Conservation (phyloP, 1,140 invertebrate genomes). For the Drosophila busckii region DNA sequence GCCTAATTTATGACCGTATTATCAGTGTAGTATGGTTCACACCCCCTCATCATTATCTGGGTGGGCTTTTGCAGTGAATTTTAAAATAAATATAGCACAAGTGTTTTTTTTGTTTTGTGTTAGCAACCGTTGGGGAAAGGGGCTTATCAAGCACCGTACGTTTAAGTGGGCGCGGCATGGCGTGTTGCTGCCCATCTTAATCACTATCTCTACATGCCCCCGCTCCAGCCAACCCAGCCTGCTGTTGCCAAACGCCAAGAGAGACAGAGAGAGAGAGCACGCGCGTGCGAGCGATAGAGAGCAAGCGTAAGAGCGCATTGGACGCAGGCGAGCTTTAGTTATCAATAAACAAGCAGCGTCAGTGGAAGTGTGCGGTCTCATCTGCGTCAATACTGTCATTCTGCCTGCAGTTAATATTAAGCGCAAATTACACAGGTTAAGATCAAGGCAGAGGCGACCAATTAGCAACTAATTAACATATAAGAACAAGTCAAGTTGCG, state of each 20-base stretch:
- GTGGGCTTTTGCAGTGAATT: slow-evolving; percentile 23
- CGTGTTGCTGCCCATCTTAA: slow-evolving; percentile 24
- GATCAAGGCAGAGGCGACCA: no score
- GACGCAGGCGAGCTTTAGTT: no score
- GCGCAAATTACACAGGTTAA: no score
- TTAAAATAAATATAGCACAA: slow-evolving; percentile 23
- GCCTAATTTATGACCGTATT: slow-evolving; percentile 3
- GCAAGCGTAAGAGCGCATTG: no score
- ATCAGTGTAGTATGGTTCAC: slow-evolving; percentile 5
- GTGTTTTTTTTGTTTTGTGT: neutral
- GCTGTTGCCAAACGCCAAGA: no score
- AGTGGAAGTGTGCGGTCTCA: slow-evolving; percentile 12
- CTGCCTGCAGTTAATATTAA: slow-evolving; percentile 5
- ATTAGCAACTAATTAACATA: no score
- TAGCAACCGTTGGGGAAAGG: slow-evolving; percentile 34
- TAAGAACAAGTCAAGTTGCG: no score
- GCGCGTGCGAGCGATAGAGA: no score
- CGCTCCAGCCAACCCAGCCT: neutral
- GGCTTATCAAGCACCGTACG: neutral
- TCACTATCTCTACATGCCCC: neutral
- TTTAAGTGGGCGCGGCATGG: slow-evolving; percentile 2
- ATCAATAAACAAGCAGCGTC: neutral
- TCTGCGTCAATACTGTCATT: slow-evolving; percentile 32
- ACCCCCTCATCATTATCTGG: slow-evolving; percentile 32
- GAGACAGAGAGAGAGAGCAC: no score